These are phyloP conservation scores for Discoglossus pictus DNA, from an alignment of 2,797 vertebrate genomes.

Conservation along the genomic window DNA sequence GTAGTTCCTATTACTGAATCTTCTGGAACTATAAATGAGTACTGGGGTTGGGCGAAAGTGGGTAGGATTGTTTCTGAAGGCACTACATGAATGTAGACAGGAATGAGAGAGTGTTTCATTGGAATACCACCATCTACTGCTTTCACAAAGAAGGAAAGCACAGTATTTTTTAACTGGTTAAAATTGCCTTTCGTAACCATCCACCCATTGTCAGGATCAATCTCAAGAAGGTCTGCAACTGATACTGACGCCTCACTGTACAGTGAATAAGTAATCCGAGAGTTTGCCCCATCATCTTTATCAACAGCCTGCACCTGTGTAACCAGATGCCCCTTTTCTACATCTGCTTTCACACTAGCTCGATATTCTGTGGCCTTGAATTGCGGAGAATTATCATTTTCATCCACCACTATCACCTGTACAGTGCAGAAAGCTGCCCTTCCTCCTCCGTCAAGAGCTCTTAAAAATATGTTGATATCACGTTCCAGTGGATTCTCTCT, in stretches of 20 bases:
- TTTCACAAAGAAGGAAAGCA: conserved; percentile 95
- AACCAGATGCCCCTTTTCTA: conserved; percentile 85
- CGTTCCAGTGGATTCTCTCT: conserved; percentile 82
- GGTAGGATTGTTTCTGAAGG: conserved; percentile 82
- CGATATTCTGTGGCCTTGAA: conserved; percentile 86
- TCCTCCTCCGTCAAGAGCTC: conserved; percentile 87
- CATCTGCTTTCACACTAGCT: conserved; percentile 88
- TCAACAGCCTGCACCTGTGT: conserved; percentile 92
- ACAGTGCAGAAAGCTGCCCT: conserved; percentile 84
- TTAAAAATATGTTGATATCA: conserved; percentile 80
- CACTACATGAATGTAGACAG: conserved; percentile 92
- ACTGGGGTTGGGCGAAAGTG: conserved; percentile 87
- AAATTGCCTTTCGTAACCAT: conserved; percentile 95
- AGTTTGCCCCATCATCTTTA: conserved; percentile 85
- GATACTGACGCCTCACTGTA: conserved; percentile 90
- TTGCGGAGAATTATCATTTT: conserved; percentile 89
- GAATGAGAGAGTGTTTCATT: conserved; percentile 87
- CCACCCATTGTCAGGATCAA: conserved; percentile 97
- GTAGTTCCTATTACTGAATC: conserved; percentile 84
- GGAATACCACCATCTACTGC: conserved; percentile 90
- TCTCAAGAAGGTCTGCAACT: conserved; percentile 89
- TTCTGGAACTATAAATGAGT: conserved; percentile 84
- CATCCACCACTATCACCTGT: conserved; percentile 85
- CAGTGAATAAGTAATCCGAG: conserved; percentile 89
- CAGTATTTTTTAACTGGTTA: conserved; percentile 84